These are phyloP conservation scores for Agonopterix subpropinquella DNA, from an alignment of 2,888 invertebrate genomes.

Conservation along the genomic window DNA sequence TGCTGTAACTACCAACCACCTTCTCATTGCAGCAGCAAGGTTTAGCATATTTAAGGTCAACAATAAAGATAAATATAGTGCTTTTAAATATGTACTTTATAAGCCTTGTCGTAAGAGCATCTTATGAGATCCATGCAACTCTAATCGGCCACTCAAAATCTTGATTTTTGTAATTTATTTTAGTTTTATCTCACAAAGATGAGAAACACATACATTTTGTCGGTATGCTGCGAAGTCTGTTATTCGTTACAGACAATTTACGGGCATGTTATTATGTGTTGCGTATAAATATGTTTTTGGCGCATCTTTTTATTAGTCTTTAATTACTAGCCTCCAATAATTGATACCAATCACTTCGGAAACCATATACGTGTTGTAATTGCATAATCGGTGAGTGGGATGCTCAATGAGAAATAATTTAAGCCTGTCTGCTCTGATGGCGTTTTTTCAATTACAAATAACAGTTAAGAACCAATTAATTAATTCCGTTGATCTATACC, in stretches of 20 bases:
- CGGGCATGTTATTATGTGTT: constrained; percentile 7
- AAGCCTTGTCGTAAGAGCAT: too few species aligned
- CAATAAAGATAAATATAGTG: neutral
- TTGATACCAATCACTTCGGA: constrained; percentile 20
- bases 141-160: too few species aligned
- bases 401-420: constrained; percentile 29
- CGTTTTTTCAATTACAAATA: constrained; percentile 42
- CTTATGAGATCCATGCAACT: neutral
- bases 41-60: neutral
- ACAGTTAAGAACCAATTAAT: constrained; percentile 15
- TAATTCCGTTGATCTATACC: constrained; percentile 8
- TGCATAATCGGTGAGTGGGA: constrained; percentile 26
- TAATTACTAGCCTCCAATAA: constrained; percentile 10
- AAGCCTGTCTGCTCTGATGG: constrained; percentile 13
- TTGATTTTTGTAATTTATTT: neutral
- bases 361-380: constrained; percentile 18
- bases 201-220: neutral
- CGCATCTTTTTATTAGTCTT: constrained; percentile 11
- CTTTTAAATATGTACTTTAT: neutral
- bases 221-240: neutral
- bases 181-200: too few species aligned
- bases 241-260: constrained; percentile 13
- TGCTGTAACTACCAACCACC: too few species aligned
- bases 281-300: constrained; percentile 8
- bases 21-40: neutral